Evolutionary conservation across 1,140 invertebrate genomes (phyloP).

Genomic region (Phymastichus coffea): DNA sequence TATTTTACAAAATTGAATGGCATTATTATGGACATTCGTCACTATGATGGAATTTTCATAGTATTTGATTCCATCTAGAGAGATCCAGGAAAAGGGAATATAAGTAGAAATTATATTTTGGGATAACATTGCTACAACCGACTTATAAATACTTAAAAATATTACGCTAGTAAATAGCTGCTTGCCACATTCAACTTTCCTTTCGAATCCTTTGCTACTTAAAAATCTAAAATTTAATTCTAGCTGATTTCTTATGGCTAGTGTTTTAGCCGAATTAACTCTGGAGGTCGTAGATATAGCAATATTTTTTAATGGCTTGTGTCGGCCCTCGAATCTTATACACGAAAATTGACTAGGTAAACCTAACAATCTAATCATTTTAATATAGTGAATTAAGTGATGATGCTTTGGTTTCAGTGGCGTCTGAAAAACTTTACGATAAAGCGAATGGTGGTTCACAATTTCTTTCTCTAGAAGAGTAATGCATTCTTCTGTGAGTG

Average conservation of each 20-base stretch:
- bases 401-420: slow-evolving; percentile 29
- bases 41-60: background rate
- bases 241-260: slow-evolving; percentile 34
- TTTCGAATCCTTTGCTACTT: slow-evolving; percentile 2
- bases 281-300: slow-evolving; percentile 27
- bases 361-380: slow-evolving; percentile 29
- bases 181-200: background rate
- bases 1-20: background rate
- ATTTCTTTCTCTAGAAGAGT: background rate
- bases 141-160: background rate
- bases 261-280: slow-evolving; percentile 23
- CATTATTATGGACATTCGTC: too few species aligned
- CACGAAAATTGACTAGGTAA: slow-evolving; percentile 18
- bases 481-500: background rate
- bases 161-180: background rate
- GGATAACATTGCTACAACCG: background rate
- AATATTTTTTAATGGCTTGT: slow-evolving; percentile 28
- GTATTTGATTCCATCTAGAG: background rate
- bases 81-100: background rate
- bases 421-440: background rate
- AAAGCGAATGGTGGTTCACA: background rate
- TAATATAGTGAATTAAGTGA: slow-evolving; percentile 24
- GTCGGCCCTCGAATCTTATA: slow-evolving; percentile 32
- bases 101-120: background rate
- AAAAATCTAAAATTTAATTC: slow-evolving; percentile 29